These are phyloP conservation scores for Oreochromis grahami DNA, from an alignment of 2,797 vertebrate species.

Conservation along the genomic window DNA sequence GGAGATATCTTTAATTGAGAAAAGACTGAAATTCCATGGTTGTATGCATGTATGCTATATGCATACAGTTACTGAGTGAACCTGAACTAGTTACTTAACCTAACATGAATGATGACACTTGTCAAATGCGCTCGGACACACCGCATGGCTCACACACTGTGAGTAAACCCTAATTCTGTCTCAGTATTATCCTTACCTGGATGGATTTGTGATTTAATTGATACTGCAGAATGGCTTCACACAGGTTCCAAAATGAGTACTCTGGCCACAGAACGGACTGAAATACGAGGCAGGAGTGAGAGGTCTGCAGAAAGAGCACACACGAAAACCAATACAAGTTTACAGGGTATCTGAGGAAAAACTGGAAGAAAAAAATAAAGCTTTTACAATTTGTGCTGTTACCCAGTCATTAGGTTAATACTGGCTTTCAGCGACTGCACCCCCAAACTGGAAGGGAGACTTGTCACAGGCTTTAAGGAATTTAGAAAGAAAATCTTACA, in stretches of 20 bases:
- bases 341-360: background rate
- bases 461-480: background rate
- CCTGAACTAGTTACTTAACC: background rate
- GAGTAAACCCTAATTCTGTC: background rate
- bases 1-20: no score
- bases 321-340: background rate
- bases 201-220: conserved; percentile 88
- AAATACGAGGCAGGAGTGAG: conserved; percentile 95
- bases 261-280: conserved; percentile 96
- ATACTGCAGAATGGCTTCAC: conserved; percentile 91
- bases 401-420: background rate
- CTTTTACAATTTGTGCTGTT: background rate
- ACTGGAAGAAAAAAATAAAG: background rate
- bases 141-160: background rate
- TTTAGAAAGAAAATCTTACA: background rate
- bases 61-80: background rate
- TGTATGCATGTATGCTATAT: background rate
- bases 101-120: background rate
- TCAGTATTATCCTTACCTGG: conserved; percentile 78
- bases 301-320: conserved; percentile 76
- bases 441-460: background rate
- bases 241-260: conserved; percentile 98
- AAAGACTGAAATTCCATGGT: no score
- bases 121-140: background rate
- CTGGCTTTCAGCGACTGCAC: background rate